These are phyloP conservation scores for Adoxophyes honmai DNA, from an alignment of 1,140 invertebrate species.

Conservation along the genomic window DNA sequence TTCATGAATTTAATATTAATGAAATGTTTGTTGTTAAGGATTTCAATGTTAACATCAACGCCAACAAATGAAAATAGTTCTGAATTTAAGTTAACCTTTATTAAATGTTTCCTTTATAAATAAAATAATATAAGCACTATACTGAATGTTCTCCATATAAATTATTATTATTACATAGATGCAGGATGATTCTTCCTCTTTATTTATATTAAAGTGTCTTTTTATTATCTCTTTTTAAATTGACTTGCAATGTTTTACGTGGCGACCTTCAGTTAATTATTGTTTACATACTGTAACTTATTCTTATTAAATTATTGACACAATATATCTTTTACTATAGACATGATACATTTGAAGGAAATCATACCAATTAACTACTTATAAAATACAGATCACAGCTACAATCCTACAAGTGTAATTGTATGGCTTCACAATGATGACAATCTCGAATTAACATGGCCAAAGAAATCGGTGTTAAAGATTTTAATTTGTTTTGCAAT, in stretches of 20 bases:
- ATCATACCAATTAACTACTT: conserved; percentile 15
- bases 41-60: conserved; percentile 13
- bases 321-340: conserved; percentile 14
- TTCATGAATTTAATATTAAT: no score
- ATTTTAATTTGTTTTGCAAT: no score
- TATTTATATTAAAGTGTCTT: neutral
- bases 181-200: conserved; percentile 27
- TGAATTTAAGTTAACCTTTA: conserved; percentile 62
- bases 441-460: no score
- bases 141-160: conserved; percentile 56
- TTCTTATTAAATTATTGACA: conserved; percentile 12
- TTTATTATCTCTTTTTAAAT: conserved; percentile 9
- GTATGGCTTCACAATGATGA: neutral
- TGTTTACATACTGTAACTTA: conserved; percentile 11
- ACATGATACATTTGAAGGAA: neutral
- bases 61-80: conserved; percentile 26
- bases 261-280: neutral
- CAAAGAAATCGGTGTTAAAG: no score
- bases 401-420: conserved; percentile 15
- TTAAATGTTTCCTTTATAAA: conserved; percentile 65
- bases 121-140: conserved; percentile 71
- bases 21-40: conserved; percentile 14
- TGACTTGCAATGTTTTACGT: neutral
- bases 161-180: conserved; percentile 32
- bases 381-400: conserved; percentile 20